These are phyloP conservation scores for Salminus brasiliensis DNA, from an alignment of 2,113 vertebrate genomes.

Conservation along the genomic window DNA sequence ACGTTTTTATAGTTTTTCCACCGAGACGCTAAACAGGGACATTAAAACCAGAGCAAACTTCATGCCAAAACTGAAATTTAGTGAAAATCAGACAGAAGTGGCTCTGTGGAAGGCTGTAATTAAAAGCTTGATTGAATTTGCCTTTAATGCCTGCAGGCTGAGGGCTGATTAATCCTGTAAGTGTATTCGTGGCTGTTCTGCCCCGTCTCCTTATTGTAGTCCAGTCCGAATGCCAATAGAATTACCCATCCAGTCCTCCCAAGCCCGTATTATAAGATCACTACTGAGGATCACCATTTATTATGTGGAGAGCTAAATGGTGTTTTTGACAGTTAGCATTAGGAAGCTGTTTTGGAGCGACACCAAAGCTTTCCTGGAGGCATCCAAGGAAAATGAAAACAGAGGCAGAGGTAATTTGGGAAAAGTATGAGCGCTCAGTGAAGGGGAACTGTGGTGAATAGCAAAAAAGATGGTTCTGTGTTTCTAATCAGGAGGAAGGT, in stretches of 20 bases:
- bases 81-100: too few relatives aligned
- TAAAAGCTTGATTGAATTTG: not conserved
- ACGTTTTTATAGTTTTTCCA: too few relatives aligned
- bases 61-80: too few relatives aligned
- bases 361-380: conserved; percentile 4
- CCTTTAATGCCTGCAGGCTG: not conserved
- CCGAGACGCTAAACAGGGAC: too few relatives aligned
- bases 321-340: conserved; percentile 1
- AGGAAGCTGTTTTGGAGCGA: conserved; percentile 6
- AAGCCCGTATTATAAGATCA: not conserved
- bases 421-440: not conserved
- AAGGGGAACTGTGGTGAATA: not conserved
- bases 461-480: conserved; percentile 3
- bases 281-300: not conserved
- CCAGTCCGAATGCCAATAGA: not conserved
- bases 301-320: not conserved
- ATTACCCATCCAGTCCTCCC: not conserved
- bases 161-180: not conserved
- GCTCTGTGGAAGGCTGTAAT: too few relatives aligned
- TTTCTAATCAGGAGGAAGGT: conserved; percentile 19
- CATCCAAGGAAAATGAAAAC: conserved; percentile 4
- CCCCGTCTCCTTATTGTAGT: not conserved
- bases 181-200: not conserved
- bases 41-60: too few relatives aligned
- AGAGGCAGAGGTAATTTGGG: conserved; percentile 16